Evolutionary conservation across 2,113 vertebrate species (phyloP).

Genomic region (Entelurus aequoreus): DNA sequence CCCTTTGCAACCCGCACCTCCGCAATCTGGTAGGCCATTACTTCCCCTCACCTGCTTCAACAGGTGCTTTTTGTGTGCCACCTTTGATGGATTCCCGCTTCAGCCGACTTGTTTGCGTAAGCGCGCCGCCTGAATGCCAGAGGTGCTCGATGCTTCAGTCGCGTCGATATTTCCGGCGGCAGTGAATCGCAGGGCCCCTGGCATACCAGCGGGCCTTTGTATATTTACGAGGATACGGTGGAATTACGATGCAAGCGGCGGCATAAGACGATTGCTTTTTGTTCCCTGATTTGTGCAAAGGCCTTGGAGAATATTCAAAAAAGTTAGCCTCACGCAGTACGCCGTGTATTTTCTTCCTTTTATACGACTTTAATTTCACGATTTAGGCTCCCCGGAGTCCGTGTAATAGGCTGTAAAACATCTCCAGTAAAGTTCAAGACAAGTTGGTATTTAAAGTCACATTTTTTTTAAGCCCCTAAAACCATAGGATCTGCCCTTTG

Average conservation of each 20-base stretch:
- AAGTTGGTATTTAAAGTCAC: constrained; percentile 6
- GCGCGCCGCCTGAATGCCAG: constrained; percentile 1
- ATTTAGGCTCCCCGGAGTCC: not conserved
- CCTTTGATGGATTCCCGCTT: constrained; percentile 5
- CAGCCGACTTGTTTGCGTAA: constrained; percentile 3
- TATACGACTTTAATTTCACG: constrained; percentile 1
- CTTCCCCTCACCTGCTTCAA: constrained; percentile 19
- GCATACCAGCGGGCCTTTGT: constrained; percentile 1
- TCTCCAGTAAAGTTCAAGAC: not conserved
- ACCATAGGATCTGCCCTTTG: not conserved
- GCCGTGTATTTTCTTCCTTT: not conserved
- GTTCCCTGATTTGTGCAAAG: not conserved
- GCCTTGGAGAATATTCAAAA: not conserved
- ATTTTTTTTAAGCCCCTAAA: not conserved
- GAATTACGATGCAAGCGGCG: constrained; percentile 10
- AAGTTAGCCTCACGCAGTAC: not conserved
- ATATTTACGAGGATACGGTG: constrained; percentile 5
- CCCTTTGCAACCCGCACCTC: constrained; percentile 5
- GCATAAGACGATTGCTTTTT: not conserved
- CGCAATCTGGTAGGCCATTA: constrained; percentile 16
- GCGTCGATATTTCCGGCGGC: constrained; percentile 8
- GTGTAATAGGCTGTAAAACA: not conserved
- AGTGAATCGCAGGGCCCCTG: constrained; percentile 12
- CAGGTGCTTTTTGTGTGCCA: not conserved
- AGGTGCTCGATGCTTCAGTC: constrained; percentile 10